A percentile compares a stretch with the other conserved stretches of the same genome.
phyloP scores from a whole-genome alignment of 2,888 invertebrate genomes.

The Caenorhabditis doughertyi region DNA sequence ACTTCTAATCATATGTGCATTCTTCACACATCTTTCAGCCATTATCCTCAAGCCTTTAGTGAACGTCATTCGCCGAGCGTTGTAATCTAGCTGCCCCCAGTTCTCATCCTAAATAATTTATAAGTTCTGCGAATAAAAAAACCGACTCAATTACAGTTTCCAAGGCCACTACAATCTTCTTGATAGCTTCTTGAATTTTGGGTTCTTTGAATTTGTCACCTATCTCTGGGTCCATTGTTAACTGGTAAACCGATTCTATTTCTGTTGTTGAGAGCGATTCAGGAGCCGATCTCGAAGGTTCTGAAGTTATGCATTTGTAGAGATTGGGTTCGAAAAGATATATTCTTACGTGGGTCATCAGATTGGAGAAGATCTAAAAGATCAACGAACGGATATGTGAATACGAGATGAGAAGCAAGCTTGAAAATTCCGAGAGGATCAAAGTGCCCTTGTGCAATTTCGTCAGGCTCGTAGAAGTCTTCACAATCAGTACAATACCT shows the following conservation, averaged over 20 bases:
- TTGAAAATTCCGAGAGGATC: slow-evolving; percentile 63
- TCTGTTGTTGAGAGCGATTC: slow-evolving; percentile 24
- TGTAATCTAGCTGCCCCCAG: slow-evolving; percentile 39
- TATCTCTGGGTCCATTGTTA: slow-evolving; percentile 33
- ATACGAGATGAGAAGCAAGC: slow-evolving; percentile 59
- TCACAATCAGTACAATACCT: slow-evolving; percentile 53
- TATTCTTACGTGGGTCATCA: slow-evolving; percentile 32
- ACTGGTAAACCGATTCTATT: slow-evolving; percentile 25
- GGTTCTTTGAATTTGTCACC: slow-evolving; percentile 32
- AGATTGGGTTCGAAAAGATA: neutral
- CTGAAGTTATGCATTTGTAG: neutral
- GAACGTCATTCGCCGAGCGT: slow-evolving; percentile 24
- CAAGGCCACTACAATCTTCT: slow-evolving; percentile 14
- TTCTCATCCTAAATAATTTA: slow-evolving; percentile 29
- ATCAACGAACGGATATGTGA: slow-evolving; percentile 41
- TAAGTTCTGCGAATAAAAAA: neutral
- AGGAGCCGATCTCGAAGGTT: slow-evolving; percentile 23
- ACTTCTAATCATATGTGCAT: slow-evolving; percentile 53
- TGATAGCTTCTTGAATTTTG: slow-evolving; percentile 29
- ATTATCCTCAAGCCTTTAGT: slow-evolving; percentile 45
- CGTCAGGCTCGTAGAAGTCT: slow-evolving; percentile 54
- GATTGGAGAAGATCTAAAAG: slow-evolving; percentile 12
- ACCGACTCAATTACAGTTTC: neutral
- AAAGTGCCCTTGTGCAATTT: slow-evolving; percentile 35
- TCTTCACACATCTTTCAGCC: slow-evolving; percentile 54